Conservation (phyloP, 2,113 vertebrate species). For the Gavialis gangeticus region DNA sequence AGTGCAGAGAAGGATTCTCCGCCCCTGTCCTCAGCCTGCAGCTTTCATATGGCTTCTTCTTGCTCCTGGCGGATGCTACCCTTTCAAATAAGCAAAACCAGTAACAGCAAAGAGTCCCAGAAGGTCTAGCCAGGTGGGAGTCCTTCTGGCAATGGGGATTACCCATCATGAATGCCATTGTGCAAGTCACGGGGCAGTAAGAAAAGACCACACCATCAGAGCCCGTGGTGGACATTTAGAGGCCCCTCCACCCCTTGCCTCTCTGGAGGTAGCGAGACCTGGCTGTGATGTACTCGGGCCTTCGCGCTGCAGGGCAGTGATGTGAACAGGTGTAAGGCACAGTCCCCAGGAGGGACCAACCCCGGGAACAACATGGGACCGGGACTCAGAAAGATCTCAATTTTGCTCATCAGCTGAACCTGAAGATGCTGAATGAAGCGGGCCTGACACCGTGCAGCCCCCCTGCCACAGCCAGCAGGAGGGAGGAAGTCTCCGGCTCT, state of each 20-base stretch:
- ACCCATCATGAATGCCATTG: neutral
- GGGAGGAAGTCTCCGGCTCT: neutral
- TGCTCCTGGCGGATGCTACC: neutral
- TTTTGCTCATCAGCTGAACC: too few relatives aligned
- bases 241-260: neutral
- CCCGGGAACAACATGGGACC: too few relatives aligned
- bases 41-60: neutral
- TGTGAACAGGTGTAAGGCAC: neutral
- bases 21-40: neutral
- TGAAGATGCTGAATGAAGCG: neutral
- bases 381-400: neutral
- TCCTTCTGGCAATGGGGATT: neutral
- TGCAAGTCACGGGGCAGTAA: neutral
- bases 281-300: neutral
- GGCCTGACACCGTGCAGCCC: neutral
- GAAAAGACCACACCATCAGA: neutral
- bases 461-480: neutral
- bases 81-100: neutral
- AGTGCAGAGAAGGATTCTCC: neutral
- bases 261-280: neutral
- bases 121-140: neutral
- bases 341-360: too few relatives aligned
- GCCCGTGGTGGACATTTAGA: too few relatives aligned
- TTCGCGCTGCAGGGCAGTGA: neutral
- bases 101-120: neutral